phyloP scores from a whole-genome alignment of 2,113 vertebrate species.

The Tachysurus fulvidraco region DNA sequence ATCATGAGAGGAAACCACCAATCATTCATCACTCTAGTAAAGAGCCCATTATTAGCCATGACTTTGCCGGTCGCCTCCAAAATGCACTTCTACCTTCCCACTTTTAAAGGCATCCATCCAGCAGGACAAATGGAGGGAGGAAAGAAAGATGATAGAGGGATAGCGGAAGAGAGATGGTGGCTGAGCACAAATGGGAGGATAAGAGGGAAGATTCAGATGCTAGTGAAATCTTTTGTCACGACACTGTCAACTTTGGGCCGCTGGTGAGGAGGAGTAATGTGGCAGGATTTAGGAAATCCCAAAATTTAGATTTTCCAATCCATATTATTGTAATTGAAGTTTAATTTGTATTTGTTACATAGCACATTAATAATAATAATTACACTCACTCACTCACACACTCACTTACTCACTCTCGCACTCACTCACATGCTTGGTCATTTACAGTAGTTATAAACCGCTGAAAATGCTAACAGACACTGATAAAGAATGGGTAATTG shows the following conservation, averaged over 20 bases:
- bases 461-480: background rate
- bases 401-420: background rate
- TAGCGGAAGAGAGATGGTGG: slow-evolving; percentile 40
- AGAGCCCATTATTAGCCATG: slow-evolving; percentile 50
- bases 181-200: slow-evolving; percentile 39
- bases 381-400: background rate
- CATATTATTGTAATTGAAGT: background rate
- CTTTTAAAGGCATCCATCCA: slow-evolving; percentile 52
- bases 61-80: slow-evolving; percentile 29
- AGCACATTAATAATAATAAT: background rate
- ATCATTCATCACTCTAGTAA: slow-evolving; percentile 50
- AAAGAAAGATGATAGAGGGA: slow-evolving; percentile 36
- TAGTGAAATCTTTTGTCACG: slow-evolving; percentile 28
- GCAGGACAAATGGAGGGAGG: slow-evolving; percentile 31
- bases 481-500: slow-evolving; percentile 2
- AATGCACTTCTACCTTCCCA: slow-evolving; percentile 32
- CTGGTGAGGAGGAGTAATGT: background rate
- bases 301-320: background rate
- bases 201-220: slow-evolving; percentile 42
- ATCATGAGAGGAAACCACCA: slow-evolving; percentile 48
- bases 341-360: background rate
- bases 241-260: slow-evolving; percentile 16
- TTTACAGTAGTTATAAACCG: background rate
- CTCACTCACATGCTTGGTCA: background rate
- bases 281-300: background rate